Percentiles rank a stretch among this genome's conserved stretches.
phyloP scores from a whole-genome alignment of 2,113 vertebrate genomes.

The Alexandromys fortis region DNA sequence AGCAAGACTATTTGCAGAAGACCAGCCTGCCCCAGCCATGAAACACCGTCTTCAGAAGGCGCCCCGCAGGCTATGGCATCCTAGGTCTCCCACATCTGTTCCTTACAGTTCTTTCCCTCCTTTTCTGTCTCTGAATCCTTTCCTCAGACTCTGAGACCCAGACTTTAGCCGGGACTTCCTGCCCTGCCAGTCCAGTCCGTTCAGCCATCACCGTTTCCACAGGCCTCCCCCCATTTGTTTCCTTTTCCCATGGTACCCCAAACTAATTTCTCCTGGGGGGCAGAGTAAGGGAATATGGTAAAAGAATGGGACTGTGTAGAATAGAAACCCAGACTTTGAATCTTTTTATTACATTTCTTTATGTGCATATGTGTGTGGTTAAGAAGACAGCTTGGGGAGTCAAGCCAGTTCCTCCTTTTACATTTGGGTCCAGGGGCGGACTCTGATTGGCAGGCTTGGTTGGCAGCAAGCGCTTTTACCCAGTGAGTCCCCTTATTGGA shows the following conservation, averaged over 20 bases:
- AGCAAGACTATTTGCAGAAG: not conserved
- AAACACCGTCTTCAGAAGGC: not conserved
- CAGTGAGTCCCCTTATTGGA: not conserved
- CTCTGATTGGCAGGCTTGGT: not conserved
- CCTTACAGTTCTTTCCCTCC: not conserved
- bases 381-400: not conserved
- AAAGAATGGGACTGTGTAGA: not conserved
- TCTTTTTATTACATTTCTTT: not conserved
- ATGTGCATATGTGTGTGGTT: not conserved
- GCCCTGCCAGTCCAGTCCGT: rapidly evolving
- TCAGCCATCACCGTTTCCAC: not conserved
- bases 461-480: not conserved
- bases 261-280: not conserved
- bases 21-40: no score
- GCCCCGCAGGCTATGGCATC: not conserved
- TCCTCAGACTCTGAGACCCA: not conserved
- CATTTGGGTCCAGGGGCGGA: no score
- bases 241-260: not conserved
- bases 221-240: not conserved
- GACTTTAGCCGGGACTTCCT: not conserved
- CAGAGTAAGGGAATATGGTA: not conserved
- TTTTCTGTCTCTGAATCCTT: not conserved
- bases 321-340: not conserved
- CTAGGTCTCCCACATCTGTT: not conserved
- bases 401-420: not conserved